phyloP scores from a whole-genome alignment of 2,113 vertebrate species.

The Scomber colias region DNA sequence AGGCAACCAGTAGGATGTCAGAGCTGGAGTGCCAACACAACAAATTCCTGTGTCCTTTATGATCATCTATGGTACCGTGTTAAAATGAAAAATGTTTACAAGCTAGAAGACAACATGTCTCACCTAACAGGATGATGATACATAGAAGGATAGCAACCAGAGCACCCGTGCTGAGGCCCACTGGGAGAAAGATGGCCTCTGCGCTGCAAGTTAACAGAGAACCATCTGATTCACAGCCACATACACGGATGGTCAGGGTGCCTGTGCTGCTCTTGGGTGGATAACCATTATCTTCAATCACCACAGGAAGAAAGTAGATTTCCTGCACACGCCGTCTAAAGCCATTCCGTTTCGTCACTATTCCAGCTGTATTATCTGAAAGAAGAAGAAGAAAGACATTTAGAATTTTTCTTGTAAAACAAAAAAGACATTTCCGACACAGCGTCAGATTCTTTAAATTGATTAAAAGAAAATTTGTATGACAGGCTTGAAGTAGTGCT shows the following conservation, averaged over 20 bases:
- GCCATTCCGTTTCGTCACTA: slow-evolving; percentile 90
- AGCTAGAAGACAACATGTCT: slow-evolving; percentile 66
- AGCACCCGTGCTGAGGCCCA: slow-evolving; percentile 97
- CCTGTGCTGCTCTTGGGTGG: slow-evolving; percentile 95
- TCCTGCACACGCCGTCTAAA: slow-evolving; percentile 94
- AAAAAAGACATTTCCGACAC: neutral
- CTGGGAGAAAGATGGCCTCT: slow-evolving; percentile 96
- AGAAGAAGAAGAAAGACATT: neutral
- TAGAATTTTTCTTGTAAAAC: neutral
- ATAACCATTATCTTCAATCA: slow-evolving; percentile 95
- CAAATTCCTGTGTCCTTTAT: neutral
- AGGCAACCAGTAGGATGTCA: neutral
- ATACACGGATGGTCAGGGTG: slow-evolving; percentile 95
- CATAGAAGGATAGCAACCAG: slow-evolving; percentile 96
- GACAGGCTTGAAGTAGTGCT: slow-evolving; percentile 28
- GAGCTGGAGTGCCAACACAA: neutral
- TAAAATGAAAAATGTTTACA: neutral
- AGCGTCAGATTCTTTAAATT: neutral
- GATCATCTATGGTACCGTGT: neutral
- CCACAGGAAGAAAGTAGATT: slow-evolving; percentile 90
- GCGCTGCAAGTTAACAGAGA: slow-evolving; percentile 94
- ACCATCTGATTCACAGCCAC: slow-evolving; percentile 92
- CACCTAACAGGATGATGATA: slow-evolving; percentile 95
- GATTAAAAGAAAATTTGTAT: slow-evolving; percentile 9
- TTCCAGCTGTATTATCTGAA: slow-evolving; percentile 96